phyloP scores from a whole-genome alignment of 1,140 invertebrate species.

The Drosophila mauritiana region DNA sequence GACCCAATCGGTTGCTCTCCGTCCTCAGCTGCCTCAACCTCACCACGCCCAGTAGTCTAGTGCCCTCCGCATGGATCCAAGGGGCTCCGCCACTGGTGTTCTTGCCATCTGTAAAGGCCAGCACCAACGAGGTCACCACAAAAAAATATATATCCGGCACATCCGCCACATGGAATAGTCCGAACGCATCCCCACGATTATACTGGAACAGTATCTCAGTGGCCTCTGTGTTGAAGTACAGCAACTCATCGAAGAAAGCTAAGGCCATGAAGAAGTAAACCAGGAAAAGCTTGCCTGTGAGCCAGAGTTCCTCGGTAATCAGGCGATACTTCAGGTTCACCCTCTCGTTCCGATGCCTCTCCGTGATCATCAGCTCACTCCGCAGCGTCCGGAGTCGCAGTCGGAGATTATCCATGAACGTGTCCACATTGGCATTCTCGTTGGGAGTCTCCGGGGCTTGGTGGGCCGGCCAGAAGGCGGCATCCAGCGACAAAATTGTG shows the following conservation, averaged over 20 bases:
- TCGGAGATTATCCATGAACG: conserved; percentile 30
- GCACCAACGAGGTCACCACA: conserved; percentile 34
- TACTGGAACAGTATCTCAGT: background rate
- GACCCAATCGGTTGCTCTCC: background rate
- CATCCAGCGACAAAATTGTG: conserved; percentile 29
- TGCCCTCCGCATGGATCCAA: conserved; percentile 43
- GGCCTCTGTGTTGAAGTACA: conserved; percentile 41
- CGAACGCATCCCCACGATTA: conserved; percentile 18
- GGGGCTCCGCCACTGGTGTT: background rate
- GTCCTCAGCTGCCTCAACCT: conserved; percentile 56
- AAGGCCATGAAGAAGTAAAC: conserved; percentile 36
- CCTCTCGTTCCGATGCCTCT: conserved; percentile 55
- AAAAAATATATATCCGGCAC: conserved; percentile 46
- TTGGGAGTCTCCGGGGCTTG: background rate
- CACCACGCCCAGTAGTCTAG: conserved; percentile 53
- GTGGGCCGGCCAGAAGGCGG: conserved; percentile 29
- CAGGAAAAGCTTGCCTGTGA: conserved; percentile 54
- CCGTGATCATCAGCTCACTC: conserved; percentile 40
- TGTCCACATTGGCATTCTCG: conserved; percentile 6
- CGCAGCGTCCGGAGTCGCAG: conserved; percentile 27
- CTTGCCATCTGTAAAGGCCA: conserved; percentile 30
- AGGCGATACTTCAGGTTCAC: conserved; percentile 58
- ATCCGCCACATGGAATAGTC: conserved; percentile 3
- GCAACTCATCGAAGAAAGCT: background rate
- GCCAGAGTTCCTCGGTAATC: conserved; percentile 50